Evolutionary conservation across 2,113 vertebrate genomes (phyloP).

Genomic region (Taxidea taxus): DNA sequence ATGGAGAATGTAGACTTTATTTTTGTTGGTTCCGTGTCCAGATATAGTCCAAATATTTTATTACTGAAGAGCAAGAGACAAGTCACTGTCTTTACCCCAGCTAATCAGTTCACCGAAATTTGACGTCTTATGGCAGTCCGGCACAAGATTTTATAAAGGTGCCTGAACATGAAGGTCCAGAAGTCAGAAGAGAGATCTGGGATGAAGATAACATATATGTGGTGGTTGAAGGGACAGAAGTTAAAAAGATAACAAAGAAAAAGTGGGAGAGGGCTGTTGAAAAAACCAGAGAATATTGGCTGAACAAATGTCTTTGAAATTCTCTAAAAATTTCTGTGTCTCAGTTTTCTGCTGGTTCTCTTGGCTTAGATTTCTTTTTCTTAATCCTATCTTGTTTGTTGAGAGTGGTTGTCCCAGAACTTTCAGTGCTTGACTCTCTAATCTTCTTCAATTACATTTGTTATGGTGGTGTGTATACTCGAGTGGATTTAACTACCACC

Average conservation of each 20-base stretch:
- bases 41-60: not conserved
- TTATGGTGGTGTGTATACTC: not conserved
- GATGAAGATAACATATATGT: not conserved
- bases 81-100: not conserved
- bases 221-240: not conserved
- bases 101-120: not conserved
- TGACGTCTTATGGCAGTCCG: not conserved
- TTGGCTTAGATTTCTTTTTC: not conserved
- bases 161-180: not conserved
- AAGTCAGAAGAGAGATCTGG: not conserved
- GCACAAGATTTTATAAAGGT: not conserved
- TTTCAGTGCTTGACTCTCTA: not conserved
- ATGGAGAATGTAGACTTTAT: not conserved
- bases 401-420: not conserved
- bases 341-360: not conserved
- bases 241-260: not conserved
- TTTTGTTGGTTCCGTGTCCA: not conserved
- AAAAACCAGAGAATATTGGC: not conserved
- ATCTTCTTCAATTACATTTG: constrained; percentile 16
- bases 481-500: not conserved
- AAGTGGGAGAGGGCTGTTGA: not conserved
- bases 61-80: not conserved
- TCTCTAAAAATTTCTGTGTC: not conserved
- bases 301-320: not conserved
- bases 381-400: not conserved